Percentiles rank a stretch among this genome's conserved stretches.
Conservation (phyloP, 1,140 invertebrate genomes). For the Trigoniulus corallinus region DNA sequence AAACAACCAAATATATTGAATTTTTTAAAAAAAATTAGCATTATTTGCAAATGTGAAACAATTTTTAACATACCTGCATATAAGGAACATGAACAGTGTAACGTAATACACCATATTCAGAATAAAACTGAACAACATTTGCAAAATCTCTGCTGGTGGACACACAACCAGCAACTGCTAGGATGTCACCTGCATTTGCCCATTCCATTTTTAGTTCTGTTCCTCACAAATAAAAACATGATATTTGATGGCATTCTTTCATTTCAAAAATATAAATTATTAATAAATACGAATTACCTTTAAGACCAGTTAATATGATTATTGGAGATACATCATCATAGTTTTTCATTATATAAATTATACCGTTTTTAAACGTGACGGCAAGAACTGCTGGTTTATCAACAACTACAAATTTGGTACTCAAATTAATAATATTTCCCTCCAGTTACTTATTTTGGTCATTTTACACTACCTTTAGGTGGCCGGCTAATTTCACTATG, state of each 20-base stretch:
- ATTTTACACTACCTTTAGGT: background rate
- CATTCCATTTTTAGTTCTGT: slow-evolving; percentile 60
- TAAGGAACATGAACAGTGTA: slow-evolving; percentile 59
- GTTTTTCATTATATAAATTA: slow-evolving; percentile 67
- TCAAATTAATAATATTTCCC: too few species aligned
- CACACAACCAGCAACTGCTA: slow-evolving; percentile 68
- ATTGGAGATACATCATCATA: slow-evolving; percentile 84
- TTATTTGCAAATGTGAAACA: background rate
- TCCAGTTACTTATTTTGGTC: too few species aligned
- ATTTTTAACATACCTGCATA: slow-evolving; percentile 40
- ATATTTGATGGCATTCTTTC: background rate
- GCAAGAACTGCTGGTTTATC: slow-evolving; percentile 42
- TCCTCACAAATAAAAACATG: background rate
- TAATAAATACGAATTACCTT: slow-evolving; percentile 29
- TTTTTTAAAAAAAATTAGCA: background rate
- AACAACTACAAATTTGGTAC: background rate
- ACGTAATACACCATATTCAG: slow-evolving; percentile 48
- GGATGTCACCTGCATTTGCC: slow-evolving; percentile 81
- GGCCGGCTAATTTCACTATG: background rate
- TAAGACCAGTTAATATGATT: slow-evolving; percentile 61
- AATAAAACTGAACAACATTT: slow-evolving; percentile 62
- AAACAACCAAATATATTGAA: slow-evolving; percentile 6
- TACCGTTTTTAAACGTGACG: slow-evolving; percentile 72
- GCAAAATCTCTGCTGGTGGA: slow-evolving; percentile 34
- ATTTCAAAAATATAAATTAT: too few species aligned